Percentiles rank a stretch among this genome's conserved stretches.
These are phyloP conservation scores for Epinephelus fuscoguttatus DNA, from an alignment of 2,113 vertebrate genomes.

Conservation along the genomic window DNA sequence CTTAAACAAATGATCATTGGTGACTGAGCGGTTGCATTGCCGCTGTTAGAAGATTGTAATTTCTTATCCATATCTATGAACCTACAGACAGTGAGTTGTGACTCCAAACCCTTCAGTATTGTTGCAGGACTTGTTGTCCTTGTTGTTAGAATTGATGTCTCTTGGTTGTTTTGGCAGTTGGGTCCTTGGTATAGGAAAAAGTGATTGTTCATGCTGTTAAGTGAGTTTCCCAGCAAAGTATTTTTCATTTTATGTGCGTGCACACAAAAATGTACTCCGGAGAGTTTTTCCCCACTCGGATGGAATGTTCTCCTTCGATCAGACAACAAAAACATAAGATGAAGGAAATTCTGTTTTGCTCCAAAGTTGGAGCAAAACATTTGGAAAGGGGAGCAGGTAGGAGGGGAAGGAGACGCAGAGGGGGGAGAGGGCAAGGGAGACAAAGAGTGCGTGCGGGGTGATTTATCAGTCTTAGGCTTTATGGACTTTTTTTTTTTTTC, in stretches of 20 bases:
- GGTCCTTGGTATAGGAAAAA: constrained; percentile 14
- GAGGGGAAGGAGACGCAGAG: constrained; percentile 27
- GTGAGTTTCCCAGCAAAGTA: constrained; percentile 28
- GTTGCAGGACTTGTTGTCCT: neutral
- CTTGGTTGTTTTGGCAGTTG: neutral
- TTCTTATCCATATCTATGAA: neutral
- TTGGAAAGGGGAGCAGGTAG: constrained; percentile 49
- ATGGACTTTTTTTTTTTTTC: constrained; percentile 64
- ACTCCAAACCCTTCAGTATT: constrained; percentile 3
- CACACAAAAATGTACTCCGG: constrained; percentile 10
- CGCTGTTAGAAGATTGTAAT: neutral
- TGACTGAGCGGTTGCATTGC: neutral
- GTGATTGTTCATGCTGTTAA: constrained; percentile 11
- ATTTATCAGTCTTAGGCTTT: constrained; percentile 75
- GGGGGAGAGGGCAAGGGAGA: constrained; percentile 32
- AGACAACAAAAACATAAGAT: constrained; percentile 61
- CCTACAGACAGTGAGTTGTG: neutral
- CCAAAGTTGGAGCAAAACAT: constrained; percentile 57
- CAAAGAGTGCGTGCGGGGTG: constrained; percentile 63
- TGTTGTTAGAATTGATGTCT: neutral
- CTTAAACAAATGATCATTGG: neutral
- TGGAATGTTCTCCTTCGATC: constrained; percentile 58
- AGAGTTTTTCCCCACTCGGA: constrained; percentile 14
- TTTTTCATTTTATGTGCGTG: constrained; percentile 45
- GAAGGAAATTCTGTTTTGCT: constrained; percentile 52